Base-by-base conservation (phyloP, 2,113 vertebrate species). In the Nasalis larvatus region DNA sequence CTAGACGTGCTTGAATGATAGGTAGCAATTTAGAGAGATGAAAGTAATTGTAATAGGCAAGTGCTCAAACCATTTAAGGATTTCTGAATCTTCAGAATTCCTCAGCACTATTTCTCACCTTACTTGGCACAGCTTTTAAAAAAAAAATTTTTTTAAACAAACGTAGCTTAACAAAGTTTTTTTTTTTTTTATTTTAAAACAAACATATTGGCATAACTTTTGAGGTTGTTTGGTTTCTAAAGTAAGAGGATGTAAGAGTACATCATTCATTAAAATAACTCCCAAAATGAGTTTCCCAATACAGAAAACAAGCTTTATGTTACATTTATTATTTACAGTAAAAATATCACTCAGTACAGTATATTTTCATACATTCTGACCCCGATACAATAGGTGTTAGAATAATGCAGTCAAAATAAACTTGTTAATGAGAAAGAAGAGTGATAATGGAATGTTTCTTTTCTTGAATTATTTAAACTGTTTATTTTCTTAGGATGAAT, bases 401-500 rank as follows among this genome's bases (percentile, higher is more conserved):
- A 56, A 30, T 45, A 90, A 77, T 73, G 12, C 17, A 90, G 45
- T 37, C 84, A 94, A 97, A 74, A 82, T 81, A 90, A 88, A 86
- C 42, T 76, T 63, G 37, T 58, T 91, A 87, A 74, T 95, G 30
- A 95, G 81, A 85, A 77, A 92, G 86, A 89, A 58, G 45, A 89
- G 4, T 37, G 6, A 20, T 27, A 76, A 85, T 92, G 76, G 25
- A 92, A 37, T 47, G 37, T 91, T 47, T 91, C 42, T 88, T 71
- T 40, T 49, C 47, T 94, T 86, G 40, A 88, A 85, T 96, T 86
- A 47, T 94, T 95, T 47, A 56, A 52, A 32, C 69, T 94, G 11
- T 83, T 95, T 95, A 76, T 95, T 96, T 97, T 94, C 27, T 89
- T 89, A 71, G 42, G 56, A 76, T 42, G 27, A 90, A 80, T 78